These are phyloP conservation scores for Porites rus DNA, from an alignment of 92 coral and sea anemone species.

Conservation along the genomic window DNA sequence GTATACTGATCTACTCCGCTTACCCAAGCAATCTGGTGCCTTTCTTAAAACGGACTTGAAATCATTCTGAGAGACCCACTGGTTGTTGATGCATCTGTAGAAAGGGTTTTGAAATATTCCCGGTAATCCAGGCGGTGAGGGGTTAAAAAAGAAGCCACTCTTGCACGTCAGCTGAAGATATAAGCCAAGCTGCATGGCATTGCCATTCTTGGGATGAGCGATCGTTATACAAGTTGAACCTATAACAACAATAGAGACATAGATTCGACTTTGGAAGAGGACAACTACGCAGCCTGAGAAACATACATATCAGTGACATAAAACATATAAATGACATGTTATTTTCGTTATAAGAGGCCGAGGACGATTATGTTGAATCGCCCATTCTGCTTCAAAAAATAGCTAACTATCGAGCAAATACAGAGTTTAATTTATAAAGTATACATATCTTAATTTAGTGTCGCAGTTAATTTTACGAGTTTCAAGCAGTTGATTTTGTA, in stretches of 20 bases:
- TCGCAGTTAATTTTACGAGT: too few relatives aligned
- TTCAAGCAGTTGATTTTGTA: too few relatives aligned
- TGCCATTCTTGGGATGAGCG: constrained; percentile 74
- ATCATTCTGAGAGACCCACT: constrained; percentile 35
- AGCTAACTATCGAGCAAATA: too few relatives aligned
- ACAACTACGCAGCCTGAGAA: too few relatives aligned
- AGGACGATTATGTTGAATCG: too few relatives aligned
- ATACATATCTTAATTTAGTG: too few relatives aligned
- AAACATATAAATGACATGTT: too few relatives aligned
- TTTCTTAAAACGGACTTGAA: constrained; percentile 37
- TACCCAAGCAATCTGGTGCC: constrained; percentile 88
- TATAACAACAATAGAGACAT: neutral
- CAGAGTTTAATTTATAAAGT: too few relatives aligned
- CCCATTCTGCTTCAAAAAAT: too few relatives aligned
- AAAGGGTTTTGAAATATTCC: neutral
- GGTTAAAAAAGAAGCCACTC: constrained; percentile 72
- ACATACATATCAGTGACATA: too few relatives aligned
- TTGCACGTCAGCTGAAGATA: constrained; percentile 54
- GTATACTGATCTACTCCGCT: neutral
- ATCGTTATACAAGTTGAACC: constrained; percentile 57
- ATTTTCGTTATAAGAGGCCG: too few relatives aligned
- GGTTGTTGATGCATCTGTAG: constrained; percentile 15
- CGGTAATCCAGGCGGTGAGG: constrained; percentile 56
- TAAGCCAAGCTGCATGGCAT: neutral
- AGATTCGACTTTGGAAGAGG: neutral